phyloP scores from a whole-genome alignment of 2,888 invertebrate genomes.

The Trachelus tabidus region DNA sequence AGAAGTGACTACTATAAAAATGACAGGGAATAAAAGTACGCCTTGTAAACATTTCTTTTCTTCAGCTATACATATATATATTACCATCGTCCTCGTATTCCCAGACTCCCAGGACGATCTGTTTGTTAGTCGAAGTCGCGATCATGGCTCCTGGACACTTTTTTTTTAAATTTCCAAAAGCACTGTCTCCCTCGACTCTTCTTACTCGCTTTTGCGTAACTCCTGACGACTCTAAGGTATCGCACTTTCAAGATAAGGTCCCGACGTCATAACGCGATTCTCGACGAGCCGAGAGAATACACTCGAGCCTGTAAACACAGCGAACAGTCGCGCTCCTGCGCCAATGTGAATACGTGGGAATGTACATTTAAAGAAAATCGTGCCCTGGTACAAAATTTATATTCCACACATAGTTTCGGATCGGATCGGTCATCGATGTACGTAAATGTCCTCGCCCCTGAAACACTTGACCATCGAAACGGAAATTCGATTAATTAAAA shows the following conservation, averaged over 20 bases:
- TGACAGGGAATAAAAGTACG: too few relatives aligned
- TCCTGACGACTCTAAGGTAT: not conserved
- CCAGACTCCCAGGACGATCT: slow-evolving; percentile 16
- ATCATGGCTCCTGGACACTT: slow-evolving; percentile 8
- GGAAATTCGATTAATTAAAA: not conserved
- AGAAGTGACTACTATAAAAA: too few relatives aligned
- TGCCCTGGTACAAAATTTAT: not conserved
- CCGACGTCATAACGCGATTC: not conserved
- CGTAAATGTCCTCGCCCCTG: not conserved
- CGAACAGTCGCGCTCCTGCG: not conserved
- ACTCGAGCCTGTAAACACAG: not conserved
- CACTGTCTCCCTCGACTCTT: not conserved
- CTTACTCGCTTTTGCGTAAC: not conserved
- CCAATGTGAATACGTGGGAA: not conserved
- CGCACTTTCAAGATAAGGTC: not conserved
- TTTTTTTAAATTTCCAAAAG: not conserved
- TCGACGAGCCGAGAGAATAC: not conserved
- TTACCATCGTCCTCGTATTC: slow-evolving; percentile 24
- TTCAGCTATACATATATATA: not conserved
- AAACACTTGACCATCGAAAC: not conserved
- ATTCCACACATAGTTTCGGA: not conserved
- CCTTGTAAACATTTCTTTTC: not conserved
- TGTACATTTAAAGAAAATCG: too few relatives aligned
- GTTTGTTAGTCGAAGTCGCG: slow-evolving; percentile 12
- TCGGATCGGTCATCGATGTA: not conserved